These are phyloP conservation scores for Machaerirhynchus nigripectus DNA, from an alignment of 2,113 vertebrate genomes.

Conservation along the genomic window DNA sequence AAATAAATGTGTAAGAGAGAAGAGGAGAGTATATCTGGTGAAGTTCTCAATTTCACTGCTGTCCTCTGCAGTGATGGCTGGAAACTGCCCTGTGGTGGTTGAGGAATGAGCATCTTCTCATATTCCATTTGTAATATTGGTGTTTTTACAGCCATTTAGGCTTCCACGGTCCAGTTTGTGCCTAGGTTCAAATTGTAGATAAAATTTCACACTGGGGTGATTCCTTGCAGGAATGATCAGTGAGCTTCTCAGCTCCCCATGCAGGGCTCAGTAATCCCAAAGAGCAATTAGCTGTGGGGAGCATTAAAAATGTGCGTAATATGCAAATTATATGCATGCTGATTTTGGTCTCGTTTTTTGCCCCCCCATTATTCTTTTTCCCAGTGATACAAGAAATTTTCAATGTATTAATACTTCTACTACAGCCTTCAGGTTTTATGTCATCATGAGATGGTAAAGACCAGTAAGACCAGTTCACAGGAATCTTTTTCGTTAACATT, in stretches of 20 bases:
- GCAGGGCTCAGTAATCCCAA: background rate
- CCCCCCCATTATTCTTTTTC: background rate
- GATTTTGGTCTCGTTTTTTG: background rate
- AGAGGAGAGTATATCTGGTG: background rate
- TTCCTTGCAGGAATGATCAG: background rate
- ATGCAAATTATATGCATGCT: background rate
- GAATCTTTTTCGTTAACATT: fast-evolving
- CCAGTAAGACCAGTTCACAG: background rate
- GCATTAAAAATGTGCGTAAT: fast-evolving
- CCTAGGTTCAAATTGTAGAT: background rate
- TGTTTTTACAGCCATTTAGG: background rate
- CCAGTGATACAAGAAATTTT: background rate
- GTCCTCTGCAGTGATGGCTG: background rate
- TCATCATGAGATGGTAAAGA: background rate
- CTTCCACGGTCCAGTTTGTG: fast-evolving
- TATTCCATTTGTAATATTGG: background rate
- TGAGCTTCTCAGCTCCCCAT: fast-evolving
- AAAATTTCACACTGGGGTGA: background rate
- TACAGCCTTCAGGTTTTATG: background rate
- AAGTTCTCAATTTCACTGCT: background rate
- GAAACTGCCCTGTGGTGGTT: background rate
- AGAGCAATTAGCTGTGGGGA: background rate
- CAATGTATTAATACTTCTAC: background rate
- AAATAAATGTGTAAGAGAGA: background rate
- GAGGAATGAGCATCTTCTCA: background rate